Evolutionary conservation across 2,113 vertebrate species (phyloP).

Genomic region (Antechinus stuartii): DNA sequence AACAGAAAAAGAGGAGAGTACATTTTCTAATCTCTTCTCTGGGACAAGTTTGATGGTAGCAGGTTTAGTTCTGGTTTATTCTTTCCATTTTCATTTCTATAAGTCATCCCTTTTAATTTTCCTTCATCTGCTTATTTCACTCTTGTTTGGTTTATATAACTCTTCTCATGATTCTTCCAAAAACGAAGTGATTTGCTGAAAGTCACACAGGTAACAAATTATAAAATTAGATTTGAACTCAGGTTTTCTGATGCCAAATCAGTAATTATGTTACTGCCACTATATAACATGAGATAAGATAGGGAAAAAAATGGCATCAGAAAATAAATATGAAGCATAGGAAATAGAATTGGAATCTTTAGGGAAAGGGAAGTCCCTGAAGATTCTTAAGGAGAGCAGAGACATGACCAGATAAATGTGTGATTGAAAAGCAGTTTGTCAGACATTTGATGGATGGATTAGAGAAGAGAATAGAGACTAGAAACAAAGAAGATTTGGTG

Average conservation of each 20-base stretch:
- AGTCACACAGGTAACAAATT: neutral
- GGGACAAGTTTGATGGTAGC: neutral
- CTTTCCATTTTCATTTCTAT: neutral
- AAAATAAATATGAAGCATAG: no score
- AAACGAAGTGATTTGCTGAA: neutral
- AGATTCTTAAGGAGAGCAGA: no score
- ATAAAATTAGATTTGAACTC: neutral
- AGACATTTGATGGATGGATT: no score
- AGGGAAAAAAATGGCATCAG: no score
- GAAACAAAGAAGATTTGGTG: no score
- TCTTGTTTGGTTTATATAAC: neutral
- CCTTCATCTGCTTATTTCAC: neutral
- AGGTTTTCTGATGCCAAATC: neutral
- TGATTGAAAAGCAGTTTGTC: no score
- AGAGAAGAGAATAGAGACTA: no score
- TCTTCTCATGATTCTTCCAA: neutral
- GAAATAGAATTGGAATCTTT: no score
- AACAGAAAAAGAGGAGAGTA: neutral
- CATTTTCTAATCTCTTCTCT: neutral
- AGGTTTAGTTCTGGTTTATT: neutral
- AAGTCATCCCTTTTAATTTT: neutral
- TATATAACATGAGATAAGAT: no score
- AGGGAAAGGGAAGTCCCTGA: no score
- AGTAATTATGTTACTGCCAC: no score
- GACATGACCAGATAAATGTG: no score